phyloP scores from a whole-genome alignment of 2,888 invertebrate species.

The Boloria euphrosyne region DNA sequence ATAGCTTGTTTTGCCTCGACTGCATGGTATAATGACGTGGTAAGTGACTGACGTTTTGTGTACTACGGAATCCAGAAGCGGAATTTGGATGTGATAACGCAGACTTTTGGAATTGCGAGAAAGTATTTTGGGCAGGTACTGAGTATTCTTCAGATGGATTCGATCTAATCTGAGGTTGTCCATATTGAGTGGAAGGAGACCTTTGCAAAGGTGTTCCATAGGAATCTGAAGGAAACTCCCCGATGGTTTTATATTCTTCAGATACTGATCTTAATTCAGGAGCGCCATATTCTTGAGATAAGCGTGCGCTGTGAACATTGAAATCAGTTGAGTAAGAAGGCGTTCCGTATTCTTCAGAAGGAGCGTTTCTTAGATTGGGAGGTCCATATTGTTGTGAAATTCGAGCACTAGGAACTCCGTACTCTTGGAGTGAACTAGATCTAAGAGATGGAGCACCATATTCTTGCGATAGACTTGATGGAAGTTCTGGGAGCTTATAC shows the following conservation, averaged over 20 bases:
- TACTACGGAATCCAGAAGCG: slow-evolving; percentile 38
- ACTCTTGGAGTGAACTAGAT: slow-evolving; percentile 47
- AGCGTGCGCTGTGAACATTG: slow-evolving; percentile 45
- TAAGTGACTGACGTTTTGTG: slow-evolving; percentile 24
- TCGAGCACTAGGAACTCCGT: slow-evolving; percentile 48
- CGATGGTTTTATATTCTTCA: slow-evolving; percentile 42
- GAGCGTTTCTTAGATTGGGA: slow-evolving; percentile 24
- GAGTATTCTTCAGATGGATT: slow-evolving; percentile 56
- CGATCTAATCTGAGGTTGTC: slow-evolving; percentile 52
- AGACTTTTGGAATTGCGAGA: slow-evolving; percentile 34
- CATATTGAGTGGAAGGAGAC: slow-evolving; percentile 46
- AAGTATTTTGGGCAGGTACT: slow-evolving; percentile 45
- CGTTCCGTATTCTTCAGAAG: slow-evolving; percentile 46
- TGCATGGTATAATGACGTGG: slow-evolving; percentile 46
- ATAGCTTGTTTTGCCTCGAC: slow-evolving; percentile 50
- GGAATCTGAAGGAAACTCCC: slow-evolving; percentile 43
- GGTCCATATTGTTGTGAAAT: slow-evolving; percentile 39
- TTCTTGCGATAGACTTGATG: slow-evolving; percentile 38
- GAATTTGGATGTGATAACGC: slow-evolving; percentile 51
- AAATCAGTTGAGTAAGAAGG: slow-evolving; percentile 51
- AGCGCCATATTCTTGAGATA: slow-evolving; percentile 45
- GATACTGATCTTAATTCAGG: slow-evolving; percentile 42
- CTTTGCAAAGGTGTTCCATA: slow-evolving; percentile 48
- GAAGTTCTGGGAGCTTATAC: slow-evolving; percentile 48
- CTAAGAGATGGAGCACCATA: slow-evolving; percentile 42